Percentiles rank a stretch among this genome's conserved stretches.
Evolutionary conservation across 2,797 vertebrate species (phyloP).

Genomic region (Fundulus diaphanus): DNA sequence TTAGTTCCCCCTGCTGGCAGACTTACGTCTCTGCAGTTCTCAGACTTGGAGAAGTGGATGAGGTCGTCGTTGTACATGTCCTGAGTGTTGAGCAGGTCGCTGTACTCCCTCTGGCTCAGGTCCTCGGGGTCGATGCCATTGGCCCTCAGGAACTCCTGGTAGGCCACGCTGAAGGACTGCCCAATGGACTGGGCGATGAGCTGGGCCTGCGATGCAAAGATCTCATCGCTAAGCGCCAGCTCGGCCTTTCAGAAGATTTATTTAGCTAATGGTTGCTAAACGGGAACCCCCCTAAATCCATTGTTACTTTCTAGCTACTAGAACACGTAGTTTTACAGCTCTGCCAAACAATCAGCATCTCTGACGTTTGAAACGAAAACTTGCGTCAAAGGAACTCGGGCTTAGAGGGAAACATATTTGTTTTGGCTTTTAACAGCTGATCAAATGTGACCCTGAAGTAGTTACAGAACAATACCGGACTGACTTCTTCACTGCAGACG

Average conservation of each 20-base stretch:
- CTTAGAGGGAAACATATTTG: no score
- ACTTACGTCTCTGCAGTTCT: slow-evolving; percentile 97
- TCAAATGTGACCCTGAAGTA: no score
- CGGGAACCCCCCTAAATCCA: neutral
- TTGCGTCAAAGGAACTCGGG: no score
- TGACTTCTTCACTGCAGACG: no score
- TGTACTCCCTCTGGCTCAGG: slow-evolving; percentile 97
- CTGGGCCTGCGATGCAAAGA: slow-evolving; percentile 84
- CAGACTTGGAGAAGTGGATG: slow-evolving; percentile 98
- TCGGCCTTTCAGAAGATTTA: neutral
- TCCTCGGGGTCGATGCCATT: slow-evolving; percentile 98
- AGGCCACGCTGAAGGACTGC: slow-evolving; percentile 96
- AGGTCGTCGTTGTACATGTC: slow-evolving; percentile 99
- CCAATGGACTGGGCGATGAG: slow-evolving; percentile 98
- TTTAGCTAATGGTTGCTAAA: neutral
- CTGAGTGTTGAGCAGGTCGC: slow-evolving; percentile 97
- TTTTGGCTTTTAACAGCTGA: no score
- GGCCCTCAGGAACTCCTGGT: slow-evolving; percentile 96
- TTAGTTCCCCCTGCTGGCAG: slow-evolving; percentile 57
- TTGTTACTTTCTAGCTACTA: no score
- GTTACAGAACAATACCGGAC: no score
- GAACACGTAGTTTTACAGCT: no score
- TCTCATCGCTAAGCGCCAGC: neutral
- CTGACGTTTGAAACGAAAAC: no score
- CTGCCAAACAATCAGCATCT: no score